Percentiles rank a stretch among this genome's conserved stretches.
Conservation (phyloP, 2,888 invertebrate genomes). For the Cyclophora punctaria region DNA sequence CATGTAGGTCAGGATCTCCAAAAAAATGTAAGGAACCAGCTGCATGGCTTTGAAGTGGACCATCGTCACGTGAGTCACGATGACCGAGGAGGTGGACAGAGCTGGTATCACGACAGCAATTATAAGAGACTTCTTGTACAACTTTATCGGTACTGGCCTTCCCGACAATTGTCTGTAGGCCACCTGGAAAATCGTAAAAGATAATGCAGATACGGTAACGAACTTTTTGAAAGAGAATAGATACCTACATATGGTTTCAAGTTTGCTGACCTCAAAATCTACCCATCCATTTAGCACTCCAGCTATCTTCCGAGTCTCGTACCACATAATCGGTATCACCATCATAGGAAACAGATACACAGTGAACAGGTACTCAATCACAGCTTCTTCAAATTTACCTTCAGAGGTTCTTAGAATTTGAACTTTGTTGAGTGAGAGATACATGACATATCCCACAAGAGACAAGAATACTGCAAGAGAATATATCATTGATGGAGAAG, state of each 20-base stretch:
- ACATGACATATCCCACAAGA: conserved; percentile 73
- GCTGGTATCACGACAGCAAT: conserved; percentile 76
- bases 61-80: conserved; percentile 82
- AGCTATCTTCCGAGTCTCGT: conserved; percentile 79
- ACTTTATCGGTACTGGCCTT: conserved; percentile 69
- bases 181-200: conserved; percentile 42
- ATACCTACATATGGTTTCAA: background rate
- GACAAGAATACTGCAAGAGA: conserved; percentile 68
- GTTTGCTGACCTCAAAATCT: conserved; percentile 76
- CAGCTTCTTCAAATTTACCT: conserved; percentile 83
- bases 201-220: no score
- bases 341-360: conserved; percentile 81
- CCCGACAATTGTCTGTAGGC: conserved; percentile 77
- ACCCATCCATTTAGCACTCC: conserved; percentile 78
- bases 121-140: conserved; percentile 75
- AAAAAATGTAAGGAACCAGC: conserved; percentile 80
- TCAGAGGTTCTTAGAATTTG: conserved; percentile 76
- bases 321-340: conserved; percentile 79
- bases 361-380: conserved; percentile 83
- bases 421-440: conserved; percentile 77
- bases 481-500: conserved; percentile 75
- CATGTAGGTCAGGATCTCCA: conserved; percentile 80
- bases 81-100: conserved; percentile 77
- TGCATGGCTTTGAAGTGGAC: conserved; percentile 78
- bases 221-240: background rate